A percentile compares a stretch with the other conserved stretches of the same genome.
phyloP scores from a whole-genome alignment of 2,888 invertebrate genomes.

The Choristoneura rosaceana region DNA sequence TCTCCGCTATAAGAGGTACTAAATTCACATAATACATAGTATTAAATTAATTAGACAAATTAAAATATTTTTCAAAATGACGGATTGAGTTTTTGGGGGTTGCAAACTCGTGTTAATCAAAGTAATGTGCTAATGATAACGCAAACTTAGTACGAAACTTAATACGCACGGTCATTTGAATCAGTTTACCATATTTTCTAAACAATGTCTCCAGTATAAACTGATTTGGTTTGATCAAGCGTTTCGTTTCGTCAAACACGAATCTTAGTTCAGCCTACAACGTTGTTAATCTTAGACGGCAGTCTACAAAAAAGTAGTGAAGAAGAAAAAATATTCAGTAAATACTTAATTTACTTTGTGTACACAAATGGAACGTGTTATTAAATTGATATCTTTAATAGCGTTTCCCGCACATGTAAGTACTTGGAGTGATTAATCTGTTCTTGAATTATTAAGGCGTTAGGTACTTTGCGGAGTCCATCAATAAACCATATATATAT shows the following conservation, averaged over 20 bases:
- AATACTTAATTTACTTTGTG: not conserved
- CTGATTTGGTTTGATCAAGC: constrained; percentile 1
- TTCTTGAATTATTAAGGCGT: too few relatives aligned
- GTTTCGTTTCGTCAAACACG: not conserved
- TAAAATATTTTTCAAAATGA: too few relatives aligned
- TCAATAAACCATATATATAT: too few relatives aligned
- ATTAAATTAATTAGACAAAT: too few relatives aligned
- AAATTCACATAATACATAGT: too few relatives aligned
- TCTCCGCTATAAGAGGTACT: too few relatives aligned
- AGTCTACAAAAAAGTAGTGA: not conserved
- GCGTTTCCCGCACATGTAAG: constrained; percentile 16
- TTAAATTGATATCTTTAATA: not conserved
- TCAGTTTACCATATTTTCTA: constrained; percentile 19
- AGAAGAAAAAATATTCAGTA: not conserved
- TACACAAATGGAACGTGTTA: constrained; percentile 10
- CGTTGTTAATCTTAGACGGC: not conserved
- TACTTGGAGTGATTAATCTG: not conserved
- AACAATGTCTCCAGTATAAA: constrained; percentile 17
- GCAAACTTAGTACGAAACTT: too few relatives aligned
- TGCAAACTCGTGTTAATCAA: too few relatives aligned
- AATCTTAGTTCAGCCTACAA: not conserved
- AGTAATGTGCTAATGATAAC: too few relatives aligned
- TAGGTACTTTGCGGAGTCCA: too few relatives aligned
- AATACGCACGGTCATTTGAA: not conserved
- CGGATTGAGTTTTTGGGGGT: too few relatives aligned